Evolutionary conservation across 2,888 invertebrate genomes (phyloP), one percentile per base, ranked within the genome.

Genomic region (Ennomos erosarius): DNA sequence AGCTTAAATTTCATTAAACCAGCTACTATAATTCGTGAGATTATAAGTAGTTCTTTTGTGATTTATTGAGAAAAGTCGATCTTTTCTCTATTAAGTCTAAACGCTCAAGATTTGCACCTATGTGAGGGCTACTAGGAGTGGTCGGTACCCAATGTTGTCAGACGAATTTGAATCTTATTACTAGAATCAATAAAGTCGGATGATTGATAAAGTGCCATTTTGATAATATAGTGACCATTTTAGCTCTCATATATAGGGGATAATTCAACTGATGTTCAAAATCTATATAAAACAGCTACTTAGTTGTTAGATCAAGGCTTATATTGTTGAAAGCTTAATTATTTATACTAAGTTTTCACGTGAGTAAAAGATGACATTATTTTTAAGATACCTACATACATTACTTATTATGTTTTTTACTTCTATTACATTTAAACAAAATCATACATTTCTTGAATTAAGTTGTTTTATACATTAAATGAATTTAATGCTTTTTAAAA

Each of bases 351-450:
- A 9, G 11, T 35, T 11, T 34, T 42, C 8, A 43, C 5, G 9
- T 36, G 54, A 59, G 50, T 55, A 26, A 46, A 47, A 70, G 74
- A 75, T 76, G 74, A 79, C 79, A 78, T 71, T 80, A 76, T 72
- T 74, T 70, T 68, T 75, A 75, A 73, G 55, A 64, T 42, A 40
- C 37, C 52, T 62, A 59, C 65, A 60, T 33, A 46, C 11, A 10
- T 36, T 55, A 16, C 10, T 34, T 36, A 10, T 36, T 11, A 13
- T 48, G 26, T 38, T 38, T 16, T 38, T 37, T 37, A 13, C 26
- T n/a, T 16, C 9, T 8, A 12, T 35, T 16, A 1, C 4, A 26
- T 26, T 5, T 26, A 26, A 1, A 26, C 26, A 6, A 26, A 26
- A 26, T 26, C 26, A 26, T 26, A 26, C 4, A 26, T 26, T 26